phyloP scores from a whole-genome alignment of 2,113 vertebrate genomes.

The Nyctereutes procyonoides region DNA sequence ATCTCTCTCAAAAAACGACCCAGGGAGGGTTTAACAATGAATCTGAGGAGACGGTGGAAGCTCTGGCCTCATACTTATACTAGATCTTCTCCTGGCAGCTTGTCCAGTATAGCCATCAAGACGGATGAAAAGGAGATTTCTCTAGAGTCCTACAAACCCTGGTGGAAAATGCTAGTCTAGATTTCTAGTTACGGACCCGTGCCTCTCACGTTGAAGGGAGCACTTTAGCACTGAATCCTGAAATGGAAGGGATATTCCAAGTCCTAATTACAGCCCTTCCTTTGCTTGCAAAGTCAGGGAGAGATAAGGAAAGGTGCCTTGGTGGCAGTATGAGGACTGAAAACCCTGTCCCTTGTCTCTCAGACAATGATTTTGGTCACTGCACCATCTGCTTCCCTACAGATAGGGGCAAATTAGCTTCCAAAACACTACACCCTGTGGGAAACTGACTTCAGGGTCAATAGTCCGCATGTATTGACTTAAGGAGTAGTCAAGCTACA shows the following conservation, averaged over 20 bases:
- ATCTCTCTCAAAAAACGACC: neutral
- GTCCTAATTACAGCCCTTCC: accelerated
- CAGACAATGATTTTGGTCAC: neutral
- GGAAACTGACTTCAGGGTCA: neutral
- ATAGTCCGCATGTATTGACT: neutral
- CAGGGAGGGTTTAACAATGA: too few species aligned
- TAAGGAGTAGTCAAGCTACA: neutral
- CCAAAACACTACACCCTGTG: neutral
- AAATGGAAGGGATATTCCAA: neutral
- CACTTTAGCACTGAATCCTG: too few species aligned
- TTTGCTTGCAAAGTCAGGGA: neutral
- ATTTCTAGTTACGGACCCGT: neutral
- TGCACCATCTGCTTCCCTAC: neutral
- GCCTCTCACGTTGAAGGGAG: accelerated
- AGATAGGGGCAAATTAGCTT: neutral
- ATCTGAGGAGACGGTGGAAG: accelerated
- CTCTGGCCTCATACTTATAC: neutral
- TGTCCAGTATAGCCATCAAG: accelerated
- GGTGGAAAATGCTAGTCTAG: accelerated
- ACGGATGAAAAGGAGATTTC: accelerated
- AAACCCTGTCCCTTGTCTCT: neutral
- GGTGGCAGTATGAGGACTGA: accelerated
- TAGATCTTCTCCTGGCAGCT: accelerated
- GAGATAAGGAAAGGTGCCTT: neutral
- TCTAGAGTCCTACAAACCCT: accelerated